Conservation (phyloP, 2,797 vertebrate species). For the Molothrus ater region DNA sequence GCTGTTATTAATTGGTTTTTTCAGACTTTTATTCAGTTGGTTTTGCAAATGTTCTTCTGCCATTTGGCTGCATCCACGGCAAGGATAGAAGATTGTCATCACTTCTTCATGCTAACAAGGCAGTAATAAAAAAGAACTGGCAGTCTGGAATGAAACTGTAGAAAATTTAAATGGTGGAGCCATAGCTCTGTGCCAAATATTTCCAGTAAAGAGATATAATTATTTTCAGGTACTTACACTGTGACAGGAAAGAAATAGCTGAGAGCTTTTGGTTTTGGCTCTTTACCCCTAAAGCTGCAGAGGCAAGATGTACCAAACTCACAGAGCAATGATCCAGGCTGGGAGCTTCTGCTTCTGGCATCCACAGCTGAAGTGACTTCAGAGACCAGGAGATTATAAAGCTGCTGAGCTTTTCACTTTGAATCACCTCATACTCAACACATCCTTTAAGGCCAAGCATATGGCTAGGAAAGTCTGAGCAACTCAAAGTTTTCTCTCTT, state of each 20-base stretch:
- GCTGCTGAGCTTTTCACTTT: constrained; percentile 55
- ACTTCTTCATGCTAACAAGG: constrained; percentile 60
- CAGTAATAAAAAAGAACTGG: constrained; percentile 51
- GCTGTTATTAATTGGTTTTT: constrained; percentile 43
- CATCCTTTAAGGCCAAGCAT: constrained; percentile 43
- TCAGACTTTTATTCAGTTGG: not conserved
- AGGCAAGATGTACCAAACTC: not conserved
- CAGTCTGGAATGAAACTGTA: constrained; percentile 49
- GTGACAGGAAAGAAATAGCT: constrained; percentile 34
- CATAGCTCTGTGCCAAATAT: constrained; percentile 31
- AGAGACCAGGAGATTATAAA: constrained; percentile 31
- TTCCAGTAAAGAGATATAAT: constrained; percentile 60
- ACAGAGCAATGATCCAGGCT: not conserved
- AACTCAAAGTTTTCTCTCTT: constrained; percentile 53
- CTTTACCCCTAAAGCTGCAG: constrained; percentile 15
- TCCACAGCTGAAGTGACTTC: not conserved
- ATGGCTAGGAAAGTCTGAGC: constrained; percentile 26
- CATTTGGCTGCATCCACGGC: constrained; percentile 50
- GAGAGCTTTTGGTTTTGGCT: constrained; percentile 27
- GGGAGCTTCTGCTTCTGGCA: constrained; percentile 37
- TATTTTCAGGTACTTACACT: constrained; percentile 59
- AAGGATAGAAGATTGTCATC: constrained; percentile 48
- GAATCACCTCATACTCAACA: constrained; percentile 35
- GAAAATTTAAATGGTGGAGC: constrained; percentile 39
- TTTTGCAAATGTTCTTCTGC: constrained; percentile 29